Base-by-base conservation (phyloP, 2,797 vertebrate species). In the Liparis tanakae region DNA sequence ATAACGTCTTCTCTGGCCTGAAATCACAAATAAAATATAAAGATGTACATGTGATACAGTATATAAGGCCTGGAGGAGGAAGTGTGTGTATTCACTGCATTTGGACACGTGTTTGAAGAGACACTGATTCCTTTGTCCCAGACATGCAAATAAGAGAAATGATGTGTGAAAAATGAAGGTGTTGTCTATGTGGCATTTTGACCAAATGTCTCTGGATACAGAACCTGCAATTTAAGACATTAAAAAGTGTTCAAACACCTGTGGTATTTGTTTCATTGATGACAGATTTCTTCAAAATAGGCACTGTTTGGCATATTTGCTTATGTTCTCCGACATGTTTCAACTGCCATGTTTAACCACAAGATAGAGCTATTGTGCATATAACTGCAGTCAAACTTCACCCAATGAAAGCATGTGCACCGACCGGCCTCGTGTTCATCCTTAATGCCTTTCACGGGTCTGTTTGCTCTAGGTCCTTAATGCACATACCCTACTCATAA, bases 1-100 rank as follows among this genome's bases (percentile, higher is more conserved):
- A 99, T 99, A 74, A 99, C 95, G 88, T 99, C 96, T 83, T 99
- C 97, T 78, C 95, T 93, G 70, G 98, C 98, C 98, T 99, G 92
- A 71, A 88, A 80, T 53, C 22, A 83, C 62, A 81, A 0, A 70
- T 6, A 83, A 8, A 7, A 76, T 30, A 62, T n/a, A 43, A 34
- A 44, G 12, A 62, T 8, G 7, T 6, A 69, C 18, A 67, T 50
- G 58, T 25, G 9, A 54, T 41, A n/a, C 15, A 43, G 22, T 17
- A 50, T 36, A 12, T 46, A 15, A 14, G 43, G 8, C 13, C 46
- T 18, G 57, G 22, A 50, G n/a, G 20, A 43, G n/a, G 15, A 66
- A 7, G n/a, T 43, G 3, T 25, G 3, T 41, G 15, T 43, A 12
- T 56, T 30, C 7, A 8, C 30, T 39, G 6, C 9, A 43, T 67